These are phyloP conservation scores for Kuschelorhynchus macadamiae DNA, from an alignment of 2,888 invertebrate genomes.

Conservation along the genomic window DNA sequence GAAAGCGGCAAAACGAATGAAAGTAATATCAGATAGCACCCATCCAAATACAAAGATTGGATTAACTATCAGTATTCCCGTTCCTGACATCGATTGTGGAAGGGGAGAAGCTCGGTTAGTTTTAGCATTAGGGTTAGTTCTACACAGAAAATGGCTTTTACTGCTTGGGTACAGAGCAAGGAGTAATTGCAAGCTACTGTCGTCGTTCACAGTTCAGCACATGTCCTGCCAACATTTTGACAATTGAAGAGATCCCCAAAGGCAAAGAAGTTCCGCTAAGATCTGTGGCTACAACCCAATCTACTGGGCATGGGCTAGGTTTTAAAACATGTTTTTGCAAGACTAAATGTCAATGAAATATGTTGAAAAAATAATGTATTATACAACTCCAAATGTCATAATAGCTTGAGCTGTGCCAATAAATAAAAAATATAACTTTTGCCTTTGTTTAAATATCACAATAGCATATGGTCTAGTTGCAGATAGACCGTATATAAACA, in stretches of 20 bases:
- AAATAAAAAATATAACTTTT: slow-evolving; percentile 3
- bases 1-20: slow-evolving; percentile 47
- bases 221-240: slow-evolving; percentile 33
- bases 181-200: slow-evolving; percentile 43
- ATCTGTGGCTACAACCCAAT: slow-evolving; percentile 17
- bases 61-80: slow-evolving; percentile 46
- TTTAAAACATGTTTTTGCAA: not conserved
- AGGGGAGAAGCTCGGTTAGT: slow-evolving; percentile 50
- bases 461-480: not conserved
- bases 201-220: slow-evolving; percentile 41
- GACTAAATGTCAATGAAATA: slow-evolving; percentile 9
- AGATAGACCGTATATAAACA: slow-evolving; percentile 1
- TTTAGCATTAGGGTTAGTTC: slow-evolving; percentile 48
- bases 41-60: slow-evolving; percentile 47
- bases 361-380: slow-evolving; percentile 18
- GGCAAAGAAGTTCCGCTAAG: slow-evolving; percentile 34
- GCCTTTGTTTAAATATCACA: no score
- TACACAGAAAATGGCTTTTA: slow-evolving; percentile 49
- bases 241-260: slow-evolving; percentile 34
- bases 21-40: slow-evolving; percentile 46
- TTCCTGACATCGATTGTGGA: slow-evolving; percentile 49
- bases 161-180: slow-evolving; percentile 44
- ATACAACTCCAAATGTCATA: slow-evolving; percentile 23
- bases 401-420: slow-evolving; percentile 12
- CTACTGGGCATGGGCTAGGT: slow-evolving; percentile 1